Evolutionary conservation across 2,113 vertebrate genomes (phyloP).

Genomic region (Grammomys surdaster): DNA sequence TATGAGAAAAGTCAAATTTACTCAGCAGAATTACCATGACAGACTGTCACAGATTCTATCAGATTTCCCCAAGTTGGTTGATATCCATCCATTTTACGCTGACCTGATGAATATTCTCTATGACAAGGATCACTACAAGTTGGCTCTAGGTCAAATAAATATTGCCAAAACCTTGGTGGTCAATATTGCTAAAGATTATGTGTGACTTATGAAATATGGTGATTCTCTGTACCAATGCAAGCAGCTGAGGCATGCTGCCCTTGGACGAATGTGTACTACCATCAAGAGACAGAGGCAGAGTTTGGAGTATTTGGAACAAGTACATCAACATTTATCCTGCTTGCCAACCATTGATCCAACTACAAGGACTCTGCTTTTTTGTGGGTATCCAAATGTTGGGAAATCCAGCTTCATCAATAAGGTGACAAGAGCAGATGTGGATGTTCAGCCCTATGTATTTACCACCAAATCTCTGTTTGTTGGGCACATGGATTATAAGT

Average conservation of each 20-base stretch:
- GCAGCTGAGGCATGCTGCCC: slow-evolving; percentile 95
- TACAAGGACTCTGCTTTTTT: slow-evolving; percentile 95
- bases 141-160: slow-evolving; percentile 98
- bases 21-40: slow-evolving; percentile 98
- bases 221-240: slow-evolving; percentile 99
- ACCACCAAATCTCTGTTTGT: slow-evolving; percentile 98
- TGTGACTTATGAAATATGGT: slow-evolving; percentile 97
- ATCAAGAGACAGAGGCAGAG: slow-evolving; percentile 97
- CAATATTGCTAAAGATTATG: slow-evolving; percentile 97
- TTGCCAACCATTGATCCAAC: slow-evolving; percentile 98
- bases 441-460: slow-evolving; percentile 99
- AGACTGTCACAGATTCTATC: slow-evolving; percentile 95
- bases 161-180: slow-evolving; percentile 98
- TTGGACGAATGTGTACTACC: slow-evolving; percentile 98
- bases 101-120: slow-evolving; percentile 99
- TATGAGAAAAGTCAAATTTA: slow-evolving; percentile 99
- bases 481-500: slow-evolving; percentile 99
- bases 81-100: slow-evolving; percentile 98
- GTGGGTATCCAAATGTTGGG: slow-evolving; percentile 98
- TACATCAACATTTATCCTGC: slow-evolving; percentile 98
- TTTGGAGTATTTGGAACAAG: slow-evolving; percentile 98
- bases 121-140: slow-evolving; percentile 98
- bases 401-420: slow-evolving; percentile 99
- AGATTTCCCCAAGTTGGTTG: slow-evolving; percentile 98
- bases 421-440: slow-evolving; percentile 98